Conservation (phyloP, 2,113 vertebrate genomes). For the Passer montanus region DNA sequence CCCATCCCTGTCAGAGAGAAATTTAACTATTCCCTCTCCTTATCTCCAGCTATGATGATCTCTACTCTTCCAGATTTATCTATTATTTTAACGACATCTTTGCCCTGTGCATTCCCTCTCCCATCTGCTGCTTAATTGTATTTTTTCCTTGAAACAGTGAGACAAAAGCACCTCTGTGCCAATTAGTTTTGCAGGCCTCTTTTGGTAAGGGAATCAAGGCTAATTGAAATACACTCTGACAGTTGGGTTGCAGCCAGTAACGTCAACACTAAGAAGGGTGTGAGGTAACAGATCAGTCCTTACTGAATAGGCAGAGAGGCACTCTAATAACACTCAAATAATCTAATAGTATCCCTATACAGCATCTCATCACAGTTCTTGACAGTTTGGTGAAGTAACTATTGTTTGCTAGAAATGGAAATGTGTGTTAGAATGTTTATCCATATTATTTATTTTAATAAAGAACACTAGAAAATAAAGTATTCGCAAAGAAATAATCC, state of each 20-base stretch:
- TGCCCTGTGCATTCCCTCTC: neutral
- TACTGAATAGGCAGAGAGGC: neutral
- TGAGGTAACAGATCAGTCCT: slow-evolving; percentile 18
- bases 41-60: neutral
- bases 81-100: neutral
- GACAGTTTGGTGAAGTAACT: neutral
- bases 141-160: slow-evolving; percentile 29
- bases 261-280: neutral
- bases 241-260: neutral
- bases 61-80: neutral
- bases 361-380: neutral
- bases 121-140: slow-evolving; percentile 11
- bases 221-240: slow-evolving; percentile 45
- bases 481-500: neutral
- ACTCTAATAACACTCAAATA: neutral
- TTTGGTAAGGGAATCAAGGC: slow-evolving; percentile 43
- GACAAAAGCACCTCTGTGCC: slow-evolving; percentile 26
- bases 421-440: neutral
- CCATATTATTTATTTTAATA: neutral
- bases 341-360: neutral
- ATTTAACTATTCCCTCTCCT: neutral
- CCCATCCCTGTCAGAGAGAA: neutral
- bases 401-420: neutral
- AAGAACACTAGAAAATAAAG: neutral
- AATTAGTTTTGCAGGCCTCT: slow-evolving; percentile 60